Percentiles rank a stretch among this genome's conserved stretches.
These are phyloP conservation scores for Ophioninae sp. DNA, from an alignment of 2,888 invertebrate genomes.

Conservation along the genomic window DNA sequence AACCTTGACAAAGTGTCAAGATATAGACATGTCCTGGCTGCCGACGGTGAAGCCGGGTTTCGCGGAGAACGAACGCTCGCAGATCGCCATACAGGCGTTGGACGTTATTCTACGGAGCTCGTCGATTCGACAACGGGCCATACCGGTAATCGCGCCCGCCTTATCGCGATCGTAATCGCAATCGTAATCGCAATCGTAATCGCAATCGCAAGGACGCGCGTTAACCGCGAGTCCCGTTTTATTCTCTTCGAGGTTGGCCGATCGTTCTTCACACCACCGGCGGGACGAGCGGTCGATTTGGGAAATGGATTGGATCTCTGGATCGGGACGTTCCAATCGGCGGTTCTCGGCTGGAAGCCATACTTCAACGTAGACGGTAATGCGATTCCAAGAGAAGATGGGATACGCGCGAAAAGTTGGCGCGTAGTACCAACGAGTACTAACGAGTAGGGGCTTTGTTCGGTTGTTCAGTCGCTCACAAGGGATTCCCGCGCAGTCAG, in stretches of 20 bases:
- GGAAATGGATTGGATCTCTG: constrained; percentile 94
- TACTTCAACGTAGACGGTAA: constrained; percentile 79
- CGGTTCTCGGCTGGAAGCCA: constrained; percentile 93
- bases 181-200: no score
- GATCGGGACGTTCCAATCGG: constrained; percentile 96
- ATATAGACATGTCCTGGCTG: constrained; percentile 82
- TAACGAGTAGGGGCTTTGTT: neutral
- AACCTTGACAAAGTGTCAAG: constrained; percentile 82
- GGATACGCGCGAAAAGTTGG: no score
- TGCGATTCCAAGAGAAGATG: no score
- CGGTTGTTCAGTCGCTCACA: constrained; percentile 85
- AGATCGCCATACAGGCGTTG: constrained; percentile 88
- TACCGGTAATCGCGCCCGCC: constrained; percentile 33
- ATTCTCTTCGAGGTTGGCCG: constrained; percentile 85
- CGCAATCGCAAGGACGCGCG: no score
- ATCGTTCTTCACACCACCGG: constrained; percentile 88
- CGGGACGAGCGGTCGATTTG: constrained; percentile 83
- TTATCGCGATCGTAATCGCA: no score
- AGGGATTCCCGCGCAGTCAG: constrained; percentile 87
- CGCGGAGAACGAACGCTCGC: constrained; percentile 86
- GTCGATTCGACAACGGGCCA: constrained; percentile 81
- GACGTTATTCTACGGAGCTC: constrained; percentile 91
- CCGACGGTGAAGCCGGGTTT: constrained; percentile 83
- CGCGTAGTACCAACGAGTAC: no score
- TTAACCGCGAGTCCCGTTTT: no score